phyloP scores from a whole-genome alignment of 2,888 invertebrate species.

The Miltochrista miniata region DNA sequence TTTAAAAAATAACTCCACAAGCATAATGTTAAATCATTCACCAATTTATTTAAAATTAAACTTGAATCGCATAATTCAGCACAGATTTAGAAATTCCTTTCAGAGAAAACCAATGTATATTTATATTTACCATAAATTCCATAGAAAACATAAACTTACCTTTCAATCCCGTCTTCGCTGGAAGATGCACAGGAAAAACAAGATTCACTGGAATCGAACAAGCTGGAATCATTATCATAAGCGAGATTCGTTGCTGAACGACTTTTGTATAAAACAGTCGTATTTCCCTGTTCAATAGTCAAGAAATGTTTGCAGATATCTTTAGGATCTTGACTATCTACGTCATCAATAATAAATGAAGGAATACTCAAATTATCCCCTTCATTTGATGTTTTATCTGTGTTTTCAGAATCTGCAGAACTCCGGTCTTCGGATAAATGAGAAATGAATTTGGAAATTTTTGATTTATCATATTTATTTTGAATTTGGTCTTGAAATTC shows the following conservation, averaged over 20 bases:
- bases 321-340: slow-evolving; percentile 44
- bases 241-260: slow-evolving; percentile 62
- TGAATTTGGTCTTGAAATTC: slow-evolving; percentile 74
- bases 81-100: neutral
- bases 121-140: neutral
- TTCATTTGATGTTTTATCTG: slow-evolving; percentile 43
- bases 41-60: no score
- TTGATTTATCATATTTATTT: slow-evolving; percentile 61
- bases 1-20: no score
- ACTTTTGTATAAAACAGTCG: slow-evolving; percentile 56
- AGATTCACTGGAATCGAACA: slow-evolving; percentile 63
- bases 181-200: slow-evolving; percentile 63
- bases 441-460: slow-evolving; percentile 60
- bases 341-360: slow-evolving; percentile 60
- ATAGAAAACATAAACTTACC: slow-evolving; percentile 44
- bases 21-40: no score
- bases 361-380: slow-evolving; percentile 52
- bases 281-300: slow-evolving; percentile 59
- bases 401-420: slow-evolving; percentile 44
- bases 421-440: slow-evolving; percentile 67
- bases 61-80: no score
- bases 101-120: neutral
- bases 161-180: slow-evolving; percentile 54
- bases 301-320: slow-evolving; percentile 63
- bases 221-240: slow-evolving; percentile 46